Base-by-base conservation (phyloP, 2,888 invertebrate species). In the Atrina japonica region DNA sequence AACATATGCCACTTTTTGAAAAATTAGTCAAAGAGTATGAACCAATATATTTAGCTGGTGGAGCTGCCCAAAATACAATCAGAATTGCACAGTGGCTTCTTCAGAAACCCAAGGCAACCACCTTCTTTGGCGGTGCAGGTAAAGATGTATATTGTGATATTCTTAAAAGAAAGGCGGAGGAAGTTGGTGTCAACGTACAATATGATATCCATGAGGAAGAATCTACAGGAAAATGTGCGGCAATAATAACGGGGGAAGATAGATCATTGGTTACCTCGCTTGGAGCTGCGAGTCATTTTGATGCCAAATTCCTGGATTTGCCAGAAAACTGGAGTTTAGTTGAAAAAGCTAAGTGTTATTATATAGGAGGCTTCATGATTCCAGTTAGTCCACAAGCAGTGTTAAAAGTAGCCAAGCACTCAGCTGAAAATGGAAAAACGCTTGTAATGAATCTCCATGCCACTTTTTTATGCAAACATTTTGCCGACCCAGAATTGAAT, bases 381-480 rank as follows among this genome's bases (percentile, higher is more conserved):
- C 97, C 97, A n/a, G 98, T 98, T 1, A 97, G 95, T 83, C 95
- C 96, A 2, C 94, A 95, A 78, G 94, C 97, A 9, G 95, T 97
- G 76, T 92, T 96, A 92, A 93, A 93, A 87, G 93, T 99, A 23
- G 97, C 97, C 0, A 91, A 93, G 81, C 94, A 95, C 88, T 95
- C 97, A 16, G 92, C 93, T 74, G 92, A 93, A 58, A 92, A 93
- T 53, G 93, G 95, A 74, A 95, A 95, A 88, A 92, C 93, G 27
- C 97, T 98, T 89, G 92, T 94, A 77, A 96, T 99, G 95, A 99
- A 99, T 92, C 92, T 99, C 67, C 97, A 97, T 90, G 99, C 99
- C 56, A 96, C 97, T 2, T 99, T 98, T 92, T 94, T 99, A 41
- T 95, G 96, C 69, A 94, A 96, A 91, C 94, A 95, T 90, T 99